Evolutionary conservation across 2,113 vertebrate genomes (phyloP).

Genomic region (Myotis brandtii): DNA sequence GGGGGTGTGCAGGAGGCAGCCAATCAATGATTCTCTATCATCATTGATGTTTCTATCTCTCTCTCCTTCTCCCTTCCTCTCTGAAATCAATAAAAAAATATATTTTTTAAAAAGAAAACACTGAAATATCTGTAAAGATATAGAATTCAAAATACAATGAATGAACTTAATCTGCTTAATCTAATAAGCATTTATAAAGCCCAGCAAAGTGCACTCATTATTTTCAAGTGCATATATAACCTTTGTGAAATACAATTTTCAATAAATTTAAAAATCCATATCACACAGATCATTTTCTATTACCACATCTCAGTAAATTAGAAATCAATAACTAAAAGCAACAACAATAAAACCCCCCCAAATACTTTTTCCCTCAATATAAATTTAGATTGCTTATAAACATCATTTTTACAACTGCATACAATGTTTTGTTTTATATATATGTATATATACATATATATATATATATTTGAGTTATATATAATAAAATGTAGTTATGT

Average conservation of each 20-base stretch:
- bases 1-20: too few relatives aligned
- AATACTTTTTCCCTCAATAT: background rate
- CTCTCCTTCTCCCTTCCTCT: too few relatives aligned
- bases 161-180: background rate
- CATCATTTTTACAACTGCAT: slow-evolving; percentile 4
- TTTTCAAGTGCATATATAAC: background rate
- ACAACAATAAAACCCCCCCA: background rate
- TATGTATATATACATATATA: background rate
- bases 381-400: slow-evolving; percentile 22
- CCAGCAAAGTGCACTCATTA: background rate
- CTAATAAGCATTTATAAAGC: background rate
- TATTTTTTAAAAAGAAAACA: background rate
- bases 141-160: slow-evolving; percentile 5
- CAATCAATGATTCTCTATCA: too few relatives aligned
- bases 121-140: background rate
- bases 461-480: background rate
- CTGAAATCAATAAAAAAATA: too few relatives aligned
- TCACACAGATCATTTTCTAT: background rate
- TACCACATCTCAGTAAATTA: background rate
- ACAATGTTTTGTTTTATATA: background rate
- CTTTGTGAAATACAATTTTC: background rate
- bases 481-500: background rate
- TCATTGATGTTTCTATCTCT: too few relatives aligned
- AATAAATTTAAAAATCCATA: background rate
- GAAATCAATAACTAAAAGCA: background rate